Percentiles rank a stretch among this genome's conserved stretches.
phyloP scores from a whole-genome alignment of 2,113 vertebrate species.

The Ginglymostoma cirratum region DNA sequence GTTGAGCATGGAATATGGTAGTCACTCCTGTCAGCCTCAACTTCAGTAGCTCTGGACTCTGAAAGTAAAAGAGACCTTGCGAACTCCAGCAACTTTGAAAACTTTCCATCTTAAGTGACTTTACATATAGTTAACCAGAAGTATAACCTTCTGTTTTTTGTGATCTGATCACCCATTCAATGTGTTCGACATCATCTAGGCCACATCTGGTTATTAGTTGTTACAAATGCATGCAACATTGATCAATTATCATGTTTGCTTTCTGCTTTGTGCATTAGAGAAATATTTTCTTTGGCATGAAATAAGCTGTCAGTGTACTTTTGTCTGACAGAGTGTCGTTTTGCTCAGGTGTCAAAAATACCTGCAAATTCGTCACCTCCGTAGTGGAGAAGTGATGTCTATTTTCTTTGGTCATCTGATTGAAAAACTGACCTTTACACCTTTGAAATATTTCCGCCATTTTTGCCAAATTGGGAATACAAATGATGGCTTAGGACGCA shows the following conservation, averaged over 20 bases:
- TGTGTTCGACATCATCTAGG: neutral
- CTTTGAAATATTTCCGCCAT: neutral
- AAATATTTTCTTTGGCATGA: neutral
- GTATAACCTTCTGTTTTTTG: neutral
- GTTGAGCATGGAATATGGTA: neutral
- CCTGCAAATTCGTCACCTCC: neutral
- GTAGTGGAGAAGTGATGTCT: neutral
- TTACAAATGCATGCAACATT: neutral
- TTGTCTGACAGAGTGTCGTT: neutral
- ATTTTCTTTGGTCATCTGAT: neutral
- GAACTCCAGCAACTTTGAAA: neutral
- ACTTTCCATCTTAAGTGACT: neutral
- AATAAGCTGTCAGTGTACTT: neutral
- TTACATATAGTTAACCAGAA: neutral
- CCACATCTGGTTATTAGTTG: neutral
- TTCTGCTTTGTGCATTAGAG: neutral
- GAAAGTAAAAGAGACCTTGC: neutral
- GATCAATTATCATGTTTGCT: neutral
- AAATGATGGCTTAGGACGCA: neutral
- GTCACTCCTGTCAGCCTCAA: neutral
- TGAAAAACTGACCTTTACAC: neutral
- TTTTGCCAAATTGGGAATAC: neutral
- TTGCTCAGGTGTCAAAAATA: neutral
- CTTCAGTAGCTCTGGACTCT: neutral
- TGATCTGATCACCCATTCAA: neutral